Percentiles rank a stretch among this genome's conserved stretches.
Evolutionary conservation across 2,797 vertebrate genomes (phyloP).

Genomic region (Gymnopithys bicolor): DNA sequence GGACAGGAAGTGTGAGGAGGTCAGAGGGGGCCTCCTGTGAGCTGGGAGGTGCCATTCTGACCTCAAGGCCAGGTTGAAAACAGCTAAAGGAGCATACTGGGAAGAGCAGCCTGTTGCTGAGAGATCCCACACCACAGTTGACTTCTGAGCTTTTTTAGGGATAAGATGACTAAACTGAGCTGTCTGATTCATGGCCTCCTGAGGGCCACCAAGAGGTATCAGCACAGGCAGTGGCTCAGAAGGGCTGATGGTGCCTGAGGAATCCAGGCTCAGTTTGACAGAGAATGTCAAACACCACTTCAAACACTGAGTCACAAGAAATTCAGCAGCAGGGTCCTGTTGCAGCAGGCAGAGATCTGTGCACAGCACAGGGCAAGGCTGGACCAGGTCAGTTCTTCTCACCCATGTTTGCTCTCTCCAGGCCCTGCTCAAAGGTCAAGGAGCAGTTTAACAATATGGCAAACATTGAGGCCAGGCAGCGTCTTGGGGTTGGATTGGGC

Average conservation of each 20-base stretch:
- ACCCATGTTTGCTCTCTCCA: not conserved
- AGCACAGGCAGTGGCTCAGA: rapidly evolving
- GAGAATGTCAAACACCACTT: not conserved
- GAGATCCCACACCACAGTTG: not conserved
- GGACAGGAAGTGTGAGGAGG: not conserved
- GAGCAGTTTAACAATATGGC: not conserved
- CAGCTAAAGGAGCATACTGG: rapidly evolving
- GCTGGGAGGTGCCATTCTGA: not conserved
- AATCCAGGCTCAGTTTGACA: not conserved
- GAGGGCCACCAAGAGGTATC: not conserved
- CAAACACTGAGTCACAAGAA: rapidly evolving
- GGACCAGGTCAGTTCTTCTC: rapidly evolving
- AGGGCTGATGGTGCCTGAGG: not conserved
- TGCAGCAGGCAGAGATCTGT: not conserved
- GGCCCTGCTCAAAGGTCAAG: slow-evolving; percentile 16
- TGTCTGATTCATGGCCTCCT: not conserved
- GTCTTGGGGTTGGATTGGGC: not conserved
- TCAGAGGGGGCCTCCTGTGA: not conserved
- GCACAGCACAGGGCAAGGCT: not conserved
- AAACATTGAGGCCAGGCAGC: not conserved
- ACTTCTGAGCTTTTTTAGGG: not conserved
- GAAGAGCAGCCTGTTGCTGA: not conserved
- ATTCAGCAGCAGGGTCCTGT: rapidly evolving
- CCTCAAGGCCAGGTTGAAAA: not conserved
- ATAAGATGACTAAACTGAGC: not conserved